A percentile compares a stretch with the other conserved stretches of the same genome.
Evolutionary conservation across 2,797 vertebrate genomes (phyloP).

Genomic region (Crax fasciolata): DNA sequence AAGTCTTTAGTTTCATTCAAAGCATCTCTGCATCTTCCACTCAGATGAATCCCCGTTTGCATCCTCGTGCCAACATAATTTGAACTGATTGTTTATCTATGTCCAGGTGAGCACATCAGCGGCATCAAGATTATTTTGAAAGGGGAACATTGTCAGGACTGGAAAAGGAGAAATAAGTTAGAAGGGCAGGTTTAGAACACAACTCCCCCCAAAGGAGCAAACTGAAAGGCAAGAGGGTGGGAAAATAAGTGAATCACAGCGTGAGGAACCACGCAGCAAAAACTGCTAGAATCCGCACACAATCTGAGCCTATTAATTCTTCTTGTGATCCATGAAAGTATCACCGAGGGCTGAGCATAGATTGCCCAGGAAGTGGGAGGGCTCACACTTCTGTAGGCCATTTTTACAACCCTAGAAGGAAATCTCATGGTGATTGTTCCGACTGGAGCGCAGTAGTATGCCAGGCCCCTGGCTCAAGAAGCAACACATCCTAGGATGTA

Average conservation of each 20-base stretch:
- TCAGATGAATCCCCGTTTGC: not conserved
- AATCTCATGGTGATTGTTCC: conserved; percentile 26
- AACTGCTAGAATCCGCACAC: not conserved
- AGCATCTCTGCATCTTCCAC: not conserved
- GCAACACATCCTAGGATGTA: not conserved
- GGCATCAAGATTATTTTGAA: not conserved
- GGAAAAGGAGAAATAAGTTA: not conserved
- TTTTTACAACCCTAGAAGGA: conserved; percentile 58
- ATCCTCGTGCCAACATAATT: conserved; percentile 10
- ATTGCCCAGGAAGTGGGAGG: conserved; percentile 38
- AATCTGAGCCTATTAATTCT: not conserved
- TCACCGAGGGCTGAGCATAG: not conserved
- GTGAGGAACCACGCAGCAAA: not conserved
- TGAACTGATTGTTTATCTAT: not conserved
- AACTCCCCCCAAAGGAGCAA: not conserved
- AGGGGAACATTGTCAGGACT: not conserved
- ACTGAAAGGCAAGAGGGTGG: conserved; percentile 5
- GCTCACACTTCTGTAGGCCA: not conserved
- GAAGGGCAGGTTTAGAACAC: not conserved
- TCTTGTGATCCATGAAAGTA: not conserved
- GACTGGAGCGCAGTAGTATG: not conserved
- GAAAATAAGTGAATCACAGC: not conserved
- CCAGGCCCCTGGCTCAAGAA: not conserved
- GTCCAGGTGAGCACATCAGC: not conserved
- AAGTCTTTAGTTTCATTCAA: not conserved